Percentiles rank a stretch among this genome's conserved stretches.
Evolutionary conservation across 1,140 invertebrate species (phyloP).

Genomic region (Philopotamus ludificatus): DNA sequence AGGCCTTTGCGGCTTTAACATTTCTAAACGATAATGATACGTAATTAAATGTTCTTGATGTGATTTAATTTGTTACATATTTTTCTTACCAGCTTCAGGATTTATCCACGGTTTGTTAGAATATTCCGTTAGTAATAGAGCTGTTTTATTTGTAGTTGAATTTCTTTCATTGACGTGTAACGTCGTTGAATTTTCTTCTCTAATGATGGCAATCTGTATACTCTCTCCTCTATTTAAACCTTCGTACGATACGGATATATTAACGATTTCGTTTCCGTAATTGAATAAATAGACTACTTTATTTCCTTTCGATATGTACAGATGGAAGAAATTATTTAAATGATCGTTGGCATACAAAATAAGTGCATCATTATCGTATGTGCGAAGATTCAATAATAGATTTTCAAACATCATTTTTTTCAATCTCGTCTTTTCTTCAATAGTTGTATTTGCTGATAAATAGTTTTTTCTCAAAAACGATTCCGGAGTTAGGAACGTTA

Average conservation of each 20-base stretch:
- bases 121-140: slow-evolving; percentile 71
- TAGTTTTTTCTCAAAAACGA: slow-evolving; percentile 80
- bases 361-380: slow-evolving; percentile 77
- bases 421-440: slow-evolving; percentile 64
- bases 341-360: slow-evolving; percentile 91
- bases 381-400: slow-evolving; percentile 83
- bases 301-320: slow-evolving; percentile 76
- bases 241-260: slow-evolving; percentile 72
- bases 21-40: slow-evolving; percentile 59
- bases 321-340: slow-evolving; percentile 89
- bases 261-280: slow-evolving; percentile 74
- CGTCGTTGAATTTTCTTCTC: slow-evolving; percentile 69
- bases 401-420: slow-evolving; percentile 74
- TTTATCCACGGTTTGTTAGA: slow-evolving; percentile 84
- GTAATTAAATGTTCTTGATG: background rate
- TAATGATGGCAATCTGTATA: slow-evolving; percentile 80
- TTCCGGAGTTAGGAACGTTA: slow-evolving; percentile 81
- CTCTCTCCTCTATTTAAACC: slow-evolving; percentile 77
- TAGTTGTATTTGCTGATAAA: slow-evolving; percentile 60
- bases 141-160: slow-evolving; percentile 66
- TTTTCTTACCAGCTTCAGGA: slow-evolving; percentile 66
- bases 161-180: slow-evolving; percentile 83
- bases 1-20: slow-evolving; percentile 79
- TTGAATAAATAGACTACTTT: slow-evolving; percentile 83
- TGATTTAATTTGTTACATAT: slow-evolving; percentile 7